These are phyloP conservation scores for Syngnathus acus DNA, from an alignment of 2,797 vertebrate genomes.

Conservation along the genomic window DNA sequence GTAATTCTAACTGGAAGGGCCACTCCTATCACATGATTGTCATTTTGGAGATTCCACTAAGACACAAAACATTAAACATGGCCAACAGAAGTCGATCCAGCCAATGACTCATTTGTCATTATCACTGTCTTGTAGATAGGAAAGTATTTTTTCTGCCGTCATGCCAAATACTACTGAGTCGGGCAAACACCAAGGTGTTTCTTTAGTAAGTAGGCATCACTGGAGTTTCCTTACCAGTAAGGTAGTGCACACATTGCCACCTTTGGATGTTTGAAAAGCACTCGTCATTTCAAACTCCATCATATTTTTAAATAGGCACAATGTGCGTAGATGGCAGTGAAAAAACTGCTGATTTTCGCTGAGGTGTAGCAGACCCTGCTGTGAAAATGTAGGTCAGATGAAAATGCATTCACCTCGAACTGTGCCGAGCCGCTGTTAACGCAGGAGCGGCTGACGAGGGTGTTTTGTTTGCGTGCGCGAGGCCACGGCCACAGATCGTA, in stretches of 20 bases:
- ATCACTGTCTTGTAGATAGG: neutral
- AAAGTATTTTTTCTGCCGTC: neutral
- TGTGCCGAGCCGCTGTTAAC: slow-evolving; percentile 5
- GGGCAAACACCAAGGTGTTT: neutral
- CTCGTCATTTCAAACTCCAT: neutral
- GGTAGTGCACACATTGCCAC: neutral
- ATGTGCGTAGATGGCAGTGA: neutral
- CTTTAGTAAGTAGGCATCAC: slow-evolving; percentile 6
- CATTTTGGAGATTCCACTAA: neutral
- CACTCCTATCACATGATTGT: neutral
- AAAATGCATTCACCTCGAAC: slow-evolving; percentile 15
- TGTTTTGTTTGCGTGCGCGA: neutral
- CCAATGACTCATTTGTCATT: neutral
- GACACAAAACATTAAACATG: neutral
- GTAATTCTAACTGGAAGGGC: neutral
- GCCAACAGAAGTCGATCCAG: neutral
- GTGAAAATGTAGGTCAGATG: slow-evolving; percentile 42
- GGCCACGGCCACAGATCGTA: neutral
- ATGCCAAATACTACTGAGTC: neutral
- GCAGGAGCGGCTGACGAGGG: slow-evolving; percentile 2
- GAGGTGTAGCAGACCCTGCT: slow-evolving; percentile 14
- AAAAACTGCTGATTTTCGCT: slow-evolving; percentile 11
- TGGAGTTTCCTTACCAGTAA: neutral
- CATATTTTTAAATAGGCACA: neutral
- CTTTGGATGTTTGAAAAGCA: slow-evolving; percentile 1